phyloP scores from a whole-genome alignment of 2,113 vertebrate genomes.

The Scophthalmus maximus region DNA sequence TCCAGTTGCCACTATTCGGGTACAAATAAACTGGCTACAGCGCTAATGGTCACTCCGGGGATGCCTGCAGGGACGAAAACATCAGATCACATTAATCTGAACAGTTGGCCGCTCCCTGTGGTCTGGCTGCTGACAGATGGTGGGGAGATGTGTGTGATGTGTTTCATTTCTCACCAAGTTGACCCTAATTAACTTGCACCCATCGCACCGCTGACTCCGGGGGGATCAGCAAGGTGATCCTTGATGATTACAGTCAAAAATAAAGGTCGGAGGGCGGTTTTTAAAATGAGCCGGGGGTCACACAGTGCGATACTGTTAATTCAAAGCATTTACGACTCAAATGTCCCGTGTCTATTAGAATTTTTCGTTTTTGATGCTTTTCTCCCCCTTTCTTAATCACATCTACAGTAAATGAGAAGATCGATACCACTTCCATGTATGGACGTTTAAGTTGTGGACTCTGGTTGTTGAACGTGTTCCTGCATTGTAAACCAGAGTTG shows the following conservation, averaged over 20 bases:
- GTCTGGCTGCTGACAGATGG: conserved; percentile 67
- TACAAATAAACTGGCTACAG: conserved; percentile 28
- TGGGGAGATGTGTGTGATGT: conserved; percentile 54
- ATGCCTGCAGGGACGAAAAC: conserved; percentile 35
- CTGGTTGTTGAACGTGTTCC: too few relatives aligned
- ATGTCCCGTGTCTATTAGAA: neutral
- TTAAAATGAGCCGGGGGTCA: neutral
- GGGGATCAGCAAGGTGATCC: conserved; percentile 32
- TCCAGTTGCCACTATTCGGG: conserved; percentile 34
- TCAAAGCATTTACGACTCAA: neutral
- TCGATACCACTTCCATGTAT: neutral
- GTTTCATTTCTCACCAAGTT: conserved; percentile 59
- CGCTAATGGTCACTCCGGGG: conserved; percentile 53
- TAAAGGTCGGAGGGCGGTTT: neutral
- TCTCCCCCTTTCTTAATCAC: too few relatives aligned
- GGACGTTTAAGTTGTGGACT: neutral
- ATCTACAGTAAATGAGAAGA: too few relatives aligned
- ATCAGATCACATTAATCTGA: conserved; percentile 65
- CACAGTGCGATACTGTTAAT: neutral
- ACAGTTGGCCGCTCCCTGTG: conserved; percentile 64
- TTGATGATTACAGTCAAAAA: conserved; percentile 15
- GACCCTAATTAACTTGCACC: conserved; percentile 58
- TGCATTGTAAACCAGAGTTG: too few relatives aligned
- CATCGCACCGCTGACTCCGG: conserved; percentile 30
- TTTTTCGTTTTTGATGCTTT: neutral